Conservation (phyloP, 2,797 vertebrate genomes). For the Siniperca obscura region DNA sequence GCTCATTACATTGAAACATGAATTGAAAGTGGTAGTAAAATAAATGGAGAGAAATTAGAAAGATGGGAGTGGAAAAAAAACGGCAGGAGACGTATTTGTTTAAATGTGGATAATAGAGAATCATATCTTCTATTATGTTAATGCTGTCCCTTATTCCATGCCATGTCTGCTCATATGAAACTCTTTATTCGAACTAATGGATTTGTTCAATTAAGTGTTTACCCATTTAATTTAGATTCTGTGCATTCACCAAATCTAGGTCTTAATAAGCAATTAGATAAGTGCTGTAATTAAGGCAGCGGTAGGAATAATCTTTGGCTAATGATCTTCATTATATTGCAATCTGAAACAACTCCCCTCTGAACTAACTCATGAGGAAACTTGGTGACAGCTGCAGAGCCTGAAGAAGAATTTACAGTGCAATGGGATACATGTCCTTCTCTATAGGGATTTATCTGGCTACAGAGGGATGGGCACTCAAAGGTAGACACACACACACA, state of each 20-base stretch:
- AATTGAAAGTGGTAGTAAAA: constrained; percentile 39
- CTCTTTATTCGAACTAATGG: constrained; percentile 78
- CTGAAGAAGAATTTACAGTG: constrained; percentile 48
- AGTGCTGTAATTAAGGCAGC: constrained; percentile 78
- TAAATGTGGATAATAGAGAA: constrained; percentile 66
- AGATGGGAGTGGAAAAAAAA: constrained; percentile 10
- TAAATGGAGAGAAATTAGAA: constrained; percentile 38
- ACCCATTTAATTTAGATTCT: constrained; percentile 74
- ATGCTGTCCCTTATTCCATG: constrained; percentile 55
- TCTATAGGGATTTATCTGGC: constrained; percentile 52
- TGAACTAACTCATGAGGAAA: constrained; percentile 66
- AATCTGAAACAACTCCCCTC: constrained; percentile 71
- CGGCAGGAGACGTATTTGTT: constrained; percentile 33
- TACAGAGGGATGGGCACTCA: constrained; percentile 49
- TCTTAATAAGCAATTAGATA: constrained; percentile 81
- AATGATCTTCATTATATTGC: constrained; percentile 79
- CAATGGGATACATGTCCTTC: constrained; percentile 39
- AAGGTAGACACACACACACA: constrained; percentile 34
- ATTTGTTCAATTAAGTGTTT: constrained; percentile 82
- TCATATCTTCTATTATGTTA: constrained; percentile 73
- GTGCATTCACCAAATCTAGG: constrained; percentile 72
- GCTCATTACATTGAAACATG: constrained; percentile 48
- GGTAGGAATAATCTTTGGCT: constrained; percentile 76
- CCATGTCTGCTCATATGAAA: constrained; percentile 61
- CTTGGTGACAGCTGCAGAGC: constrained; percentile 65